phyloP scores from a whole-genome alignment of 2,797 vertebrate genomes.

The Hydrocynus forskahlii region DNA sequence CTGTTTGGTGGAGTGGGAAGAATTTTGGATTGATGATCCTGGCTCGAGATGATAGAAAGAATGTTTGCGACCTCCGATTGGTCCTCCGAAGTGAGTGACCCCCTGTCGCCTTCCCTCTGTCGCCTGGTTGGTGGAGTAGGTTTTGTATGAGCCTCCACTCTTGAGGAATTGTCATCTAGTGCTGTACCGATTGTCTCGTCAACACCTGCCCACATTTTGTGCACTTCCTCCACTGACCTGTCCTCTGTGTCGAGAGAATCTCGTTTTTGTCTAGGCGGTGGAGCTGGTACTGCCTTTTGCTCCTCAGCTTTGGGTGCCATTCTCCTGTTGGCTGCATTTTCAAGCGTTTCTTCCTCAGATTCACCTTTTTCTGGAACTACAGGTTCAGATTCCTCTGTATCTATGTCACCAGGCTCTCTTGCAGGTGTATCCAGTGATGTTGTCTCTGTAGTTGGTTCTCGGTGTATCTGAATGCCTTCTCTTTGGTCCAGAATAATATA shows the following conservation, averaged over 20 bases:
- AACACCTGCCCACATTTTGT: background rate
- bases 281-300: background rate
- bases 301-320: background rate
- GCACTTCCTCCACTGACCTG: background rate
- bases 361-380: slow-evolving; percentile 7
- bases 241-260: background rate
- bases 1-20: slow-evolving; percentile 49
- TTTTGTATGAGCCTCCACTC: slow-evolving; percentile 1
- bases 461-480: slow-evolving; percentile 23
- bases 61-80: slow-evolving; percentile 1
- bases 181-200: background rate
- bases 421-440: background rate
- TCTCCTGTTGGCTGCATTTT: background rate
- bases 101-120: slow-evolving; percentile 12
- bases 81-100: slow-evolving; percentile 6
- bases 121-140: slow-evolving; percentile 35
- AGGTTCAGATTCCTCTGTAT: background rate
- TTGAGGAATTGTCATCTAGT: background rate
- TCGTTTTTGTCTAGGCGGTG: slow-evolving; percentile 4
- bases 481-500: slow-evolving; percentile 67
- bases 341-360: slow-evolving; percentile 1
- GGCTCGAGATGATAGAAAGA: slow-evolving; percentile 25
- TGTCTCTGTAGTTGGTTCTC: slow-evolving; percentile 26
- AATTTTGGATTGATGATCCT: slow-evolving; percentile 25
- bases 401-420: slow-evolving; percentile 12